phyloP scores from a whole-genome alignment of 1,140 invertebrate species.

The Nephotettix cincticeps region DNA sequence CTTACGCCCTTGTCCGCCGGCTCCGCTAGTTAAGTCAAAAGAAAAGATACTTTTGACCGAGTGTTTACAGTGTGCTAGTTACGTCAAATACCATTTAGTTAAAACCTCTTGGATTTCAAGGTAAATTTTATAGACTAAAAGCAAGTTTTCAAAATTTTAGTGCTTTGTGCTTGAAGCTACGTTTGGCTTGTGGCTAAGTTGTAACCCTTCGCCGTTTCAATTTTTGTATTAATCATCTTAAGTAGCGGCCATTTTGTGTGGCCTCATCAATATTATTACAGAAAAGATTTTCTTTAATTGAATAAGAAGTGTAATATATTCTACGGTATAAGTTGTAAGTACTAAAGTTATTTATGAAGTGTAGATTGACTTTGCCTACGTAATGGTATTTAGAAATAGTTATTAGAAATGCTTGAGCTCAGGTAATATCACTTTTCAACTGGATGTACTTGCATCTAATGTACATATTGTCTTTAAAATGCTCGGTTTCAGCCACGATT shows the following conservation, averaged over 20 bases:
- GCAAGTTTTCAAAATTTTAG: background rate
- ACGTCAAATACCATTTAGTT: constrained; percentile 28
- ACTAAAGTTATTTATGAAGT: too few relatives aligned
- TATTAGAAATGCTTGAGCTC: too few relatives aligned
- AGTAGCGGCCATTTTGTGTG: constrained; percentile 26
- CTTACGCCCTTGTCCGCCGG: constrained; percentile 32
- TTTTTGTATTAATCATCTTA: constrained; percentile 29
- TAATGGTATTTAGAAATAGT: too few relatives aligned
- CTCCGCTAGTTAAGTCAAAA: background rate
- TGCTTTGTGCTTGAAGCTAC: background rate
- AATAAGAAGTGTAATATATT: too few relatives aligned
- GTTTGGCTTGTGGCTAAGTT: background rate
- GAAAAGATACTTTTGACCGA: constrained; percentile 30
- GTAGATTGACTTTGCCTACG: too few relatives aligned
- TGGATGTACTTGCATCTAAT: too few relatives aligned
- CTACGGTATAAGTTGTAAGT: too few relatives aligned
- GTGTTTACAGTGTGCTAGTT: constrained; percentile 32
- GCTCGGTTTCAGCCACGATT: too few relatives aligned
- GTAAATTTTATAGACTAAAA: background rate
- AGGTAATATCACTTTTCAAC: too few relatives aligned
- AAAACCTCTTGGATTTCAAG: background rate
- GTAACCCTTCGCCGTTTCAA: background rate
- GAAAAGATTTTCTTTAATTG: constrained; percentile 14
- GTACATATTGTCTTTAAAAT: too few relatives aligned
- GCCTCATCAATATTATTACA: constrained; percentile 30